A percentile compares a stretch with the other conserved stretches of the same genome.
Evolutionary conservation across 2,113 vertebrate species (phyloP).

Genomic region (mouse (Mus musculus)): GRCm39 chr8:123485001-123485500

Average conservation of each 20-base stretch:
- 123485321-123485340: not conserved
- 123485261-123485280: not conserved
- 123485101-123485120: not conserved
- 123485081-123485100: not conserved
- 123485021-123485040: not conserved
- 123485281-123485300: not conserved
- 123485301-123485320: rapidly evolving
- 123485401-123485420: not conserved
- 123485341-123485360: not conserved
- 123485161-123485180: not conserved
- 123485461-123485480: conserved; percentile 21
- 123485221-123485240: not conserved
- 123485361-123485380: not conserved
- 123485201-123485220: not conserved
- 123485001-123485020: not conserved
- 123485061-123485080: not conserved
- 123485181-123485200: not conserved
- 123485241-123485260: not conserved
- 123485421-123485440: not conserved
- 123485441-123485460: conserved; percentile 34
- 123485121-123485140: not conserved
- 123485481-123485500: conserved; percentile 58
- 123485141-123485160: not conserved
- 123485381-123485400: no score
- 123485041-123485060: not conserved